Percentiles rank a stretch among this genome's conserved stretches.
phyloP scores from a whole-genome alignment of 2,888 invertebrate species.

The Hymenopus coronatus region DNA sequence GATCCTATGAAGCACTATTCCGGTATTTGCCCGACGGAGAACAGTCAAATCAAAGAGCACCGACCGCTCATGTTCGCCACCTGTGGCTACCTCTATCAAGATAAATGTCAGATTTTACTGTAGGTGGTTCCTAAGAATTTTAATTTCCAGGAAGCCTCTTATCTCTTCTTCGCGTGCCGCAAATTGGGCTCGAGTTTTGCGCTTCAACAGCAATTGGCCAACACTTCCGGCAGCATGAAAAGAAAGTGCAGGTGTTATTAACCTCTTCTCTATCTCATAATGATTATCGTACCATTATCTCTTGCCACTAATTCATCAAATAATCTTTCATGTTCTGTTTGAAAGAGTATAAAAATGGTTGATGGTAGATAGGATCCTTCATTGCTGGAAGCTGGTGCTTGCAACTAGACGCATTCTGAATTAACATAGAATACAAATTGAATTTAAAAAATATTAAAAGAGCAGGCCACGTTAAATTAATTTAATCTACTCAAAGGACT shows the following conservation, averaged over 20 bases:
- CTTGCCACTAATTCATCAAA: neutral
- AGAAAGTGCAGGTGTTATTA: neutral
- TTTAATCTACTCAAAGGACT: too few relatives aligned
- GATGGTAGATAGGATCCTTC: too few relatives aligned
- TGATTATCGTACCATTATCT: neutral
- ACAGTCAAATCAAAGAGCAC: neutral
- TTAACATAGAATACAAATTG: too few relatives aligned
- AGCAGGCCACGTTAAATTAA: too few relatives aligned
- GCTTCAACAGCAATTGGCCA: neutral
- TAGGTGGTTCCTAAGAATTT: neutral
- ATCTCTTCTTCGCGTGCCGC: neutral
- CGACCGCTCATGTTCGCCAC: neutral
- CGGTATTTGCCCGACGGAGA: neutral
- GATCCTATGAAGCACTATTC: neutral
- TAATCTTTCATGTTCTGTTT: too few relatives aligned
- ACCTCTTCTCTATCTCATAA: too few relatives aligned
- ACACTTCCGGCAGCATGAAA: neutral
- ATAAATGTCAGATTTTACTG: neutral
- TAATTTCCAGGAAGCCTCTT: neutral
- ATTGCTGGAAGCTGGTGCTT: too few relatives aligned
- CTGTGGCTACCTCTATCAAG: neutral
- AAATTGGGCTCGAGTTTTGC: neutral
- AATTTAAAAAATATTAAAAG: too few relatives aligned
- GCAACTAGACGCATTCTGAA: too few relatives aligned
- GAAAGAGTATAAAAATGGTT: too few relatives aligned